Evolutionary conservation across 1,140 invertebrate species (phyloP).

Genomic region (Drosophila insularis): DNA sequence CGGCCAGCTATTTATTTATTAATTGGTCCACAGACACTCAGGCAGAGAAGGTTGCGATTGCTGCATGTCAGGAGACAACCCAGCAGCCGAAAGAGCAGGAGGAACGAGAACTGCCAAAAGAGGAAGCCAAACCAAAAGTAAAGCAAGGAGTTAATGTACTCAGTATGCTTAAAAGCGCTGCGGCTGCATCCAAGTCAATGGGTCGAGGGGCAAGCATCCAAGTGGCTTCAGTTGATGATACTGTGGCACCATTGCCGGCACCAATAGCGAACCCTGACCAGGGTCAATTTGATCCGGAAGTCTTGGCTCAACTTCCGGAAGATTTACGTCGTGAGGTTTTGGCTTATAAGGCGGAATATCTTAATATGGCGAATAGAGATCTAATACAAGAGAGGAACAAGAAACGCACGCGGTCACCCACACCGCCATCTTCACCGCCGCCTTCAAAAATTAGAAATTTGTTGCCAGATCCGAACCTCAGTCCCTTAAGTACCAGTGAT

Average conservation of each 20-base stretch:
- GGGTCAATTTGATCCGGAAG: slow-evolving; percentile 83
- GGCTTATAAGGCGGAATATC: slow-evolving; percentile 38
- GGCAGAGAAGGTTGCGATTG: slow-evolving; percentile 13
- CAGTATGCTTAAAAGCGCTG: slow-evolving; percentile 39
- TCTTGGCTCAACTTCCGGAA: slow-evolving; percentile 85
- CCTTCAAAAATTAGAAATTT: background rate
- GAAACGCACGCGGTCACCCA: background rate
- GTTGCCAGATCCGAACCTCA: background rate
- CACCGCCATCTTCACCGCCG: background rate
- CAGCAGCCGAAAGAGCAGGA: background rate
- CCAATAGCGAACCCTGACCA: background rate
- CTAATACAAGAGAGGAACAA: background rate
- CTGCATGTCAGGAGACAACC: background rate
- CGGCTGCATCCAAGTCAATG: slow-evolving; percentile 1
- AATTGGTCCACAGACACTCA: background rate
- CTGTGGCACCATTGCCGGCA: background rate
- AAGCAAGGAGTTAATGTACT: slow-evolving; percentile 24
- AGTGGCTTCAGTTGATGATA: background rate
- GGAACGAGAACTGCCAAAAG: background rate
- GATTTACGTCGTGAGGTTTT: slow-evolving; percentile 87
- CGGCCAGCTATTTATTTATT: background rate
- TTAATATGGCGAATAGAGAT: slow-evolving; percentile 14
- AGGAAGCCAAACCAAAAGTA: background rate
- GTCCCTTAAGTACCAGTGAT: slow-evolving; percentile 51
- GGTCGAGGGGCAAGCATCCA: background rate